Conservation (phyloP, 2,797 vertebrate species). For the Spatula clypeata region DNA sequence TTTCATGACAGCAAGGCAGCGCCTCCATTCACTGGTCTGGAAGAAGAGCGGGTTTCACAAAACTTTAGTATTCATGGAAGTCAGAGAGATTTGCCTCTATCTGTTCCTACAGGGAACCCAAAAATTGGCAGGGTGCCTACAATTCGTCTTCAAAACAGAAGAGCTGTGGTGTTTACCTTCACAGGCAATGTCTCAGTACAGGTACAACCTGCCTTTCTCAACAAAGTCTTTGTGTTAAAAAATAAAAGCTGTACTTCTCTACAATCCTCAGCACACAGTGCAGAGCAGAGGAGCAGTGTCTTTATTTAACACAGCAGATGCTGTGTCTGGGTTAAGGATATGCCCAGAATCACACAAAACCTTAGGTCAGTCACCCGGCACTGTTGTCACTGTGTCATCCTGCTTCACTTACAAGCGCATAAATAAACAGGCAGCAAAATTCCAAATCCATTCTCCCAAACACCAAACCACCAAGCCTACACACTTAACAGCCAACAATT, state of each 20-base stretch:
- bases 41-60: slow-evolving; percentile 24
- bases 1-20: slow-evolving; percentile 20
- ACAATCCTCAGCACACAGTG: background rate
- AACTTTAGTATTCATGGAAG: background rate
- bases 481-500: background rate
- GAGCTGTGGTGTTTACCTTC: background rate
- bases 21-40: background rate
- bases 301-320: background rate
- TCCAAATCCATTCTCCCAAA: background rate
- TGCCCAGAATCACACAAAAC: background rate
- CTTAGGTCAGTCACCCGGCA: background rate
- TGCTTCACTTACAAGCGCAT: background rate
- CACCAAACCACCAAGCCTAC: background rate
- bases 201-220: background rate
- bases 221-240: background rate
- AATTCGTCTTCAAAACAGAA: background rate
- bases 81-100: background rate
- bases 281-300: background rate
- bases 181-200: background rate
- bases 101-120: background rate
- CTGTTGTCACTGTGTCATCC: accelerated
- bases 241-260: background rate
- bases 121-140: background rate
- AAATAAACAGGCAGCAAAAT: background rate
- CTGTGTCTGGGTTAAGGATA: background rate